Percentiles rank a stretch among this genome's conserved stretches.
Evolutionary conservation across 2,113 vertebrate genomes (phyloP).

Genomic region (Bolborhynchus lineola): DNA sequence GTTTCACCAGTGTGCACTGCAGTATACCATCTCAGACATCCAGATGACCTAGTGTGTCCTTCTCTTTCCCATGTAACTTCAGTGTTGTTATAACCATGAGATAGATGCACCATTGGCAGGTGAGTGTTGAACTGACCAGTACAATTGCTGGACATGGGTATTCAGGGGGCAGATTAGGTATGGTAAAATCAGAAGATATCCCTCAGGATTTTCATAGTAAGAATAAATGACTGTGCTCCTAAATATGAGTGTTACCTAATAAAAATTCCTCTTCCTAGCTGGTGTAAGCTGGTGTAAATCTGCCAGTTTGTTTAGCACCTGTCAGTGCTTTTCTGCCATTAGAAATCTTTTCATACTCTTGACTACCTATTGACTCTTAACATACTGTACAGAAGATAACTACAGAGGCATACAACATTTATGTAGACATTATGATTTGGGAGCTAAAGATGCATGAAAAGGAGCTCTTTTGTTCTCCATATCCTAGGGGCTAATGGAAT

Average conservation of each 20-base stretch:
- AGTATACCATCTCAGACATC: neutral
- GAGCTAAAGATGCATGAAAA: neutral
- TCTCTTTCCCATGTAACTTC: neutral
- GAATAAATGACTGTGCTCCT: neutral
- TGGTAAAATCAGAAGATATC: neutral
- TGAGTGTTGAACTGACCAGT: neutral
- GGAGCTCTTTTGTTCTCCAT: neutral
- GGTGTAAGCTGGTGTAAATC: neutral
- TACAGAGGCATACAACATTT: neutral
- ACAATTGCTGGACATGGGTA: neutral
- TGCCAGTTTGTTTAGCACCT: neutral
- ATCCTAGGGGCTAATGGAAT: neutral
- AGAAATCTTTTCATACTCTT: neutral
- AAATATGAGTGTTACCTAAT: neutral
- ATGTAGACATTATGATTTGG: neutral
- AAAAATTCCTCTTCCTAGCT: neutral
- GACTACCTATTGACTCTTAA: neutral
- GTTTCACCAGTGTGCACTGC: neutral
- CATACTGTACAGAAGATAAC: neutral
- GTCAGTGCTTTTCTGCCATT: neutral
- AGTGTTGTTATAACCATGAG: neutral
- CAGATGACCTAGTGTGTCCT: accelerated
- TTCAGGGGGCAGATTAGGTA: neutral
- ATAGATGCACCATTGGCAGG: neutral
- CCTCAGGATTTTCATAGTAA: neutral